Percentiles rank a stretch among this genome's conserved stretches.
These are phyloP conservation scores for Meloidogyne hapla DNA, from an alignment of 1,140 invertebrate species.

Conservation along the genomic window DNA sequence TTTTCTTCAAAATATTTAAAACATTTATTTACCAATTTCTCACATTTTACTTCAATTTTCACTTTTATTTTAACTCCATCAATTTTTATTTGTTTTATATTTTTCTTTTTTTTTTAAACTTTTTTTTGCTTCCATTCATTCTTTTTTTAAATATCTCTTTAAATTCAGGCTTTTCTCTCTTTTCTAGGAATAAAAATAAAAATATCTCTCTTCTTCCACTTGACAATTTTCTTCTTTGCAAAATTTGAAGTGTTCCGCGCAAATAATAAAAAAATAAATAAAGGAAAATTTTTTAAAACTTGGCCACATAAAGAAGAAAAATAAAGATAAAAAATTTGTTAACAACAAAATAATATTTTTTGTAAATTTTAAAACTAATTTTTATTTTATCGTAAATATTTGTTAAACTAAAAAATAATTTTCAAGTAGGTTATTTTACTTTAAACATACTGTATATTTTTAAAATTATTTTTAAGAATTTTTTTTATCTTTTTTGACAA, in stretches of 20 bases:
- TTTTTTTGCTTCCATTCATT: background rate
- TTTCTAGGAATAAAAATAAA: background rate
- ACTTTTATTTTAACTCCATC: background rate
- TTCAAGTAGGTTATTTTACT: too few species aligned
- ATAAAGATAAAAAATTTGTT: background rate
- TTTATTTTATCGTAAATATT: too few species aligned
- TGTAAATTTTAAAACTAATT: background rate
- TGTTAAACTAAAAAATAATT: too few species aligned
- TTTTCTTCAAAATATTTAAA: background rate
- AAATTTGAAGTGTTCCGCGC: background rate
- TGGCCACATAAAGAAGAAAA: background rate
- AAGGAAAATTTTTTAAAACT: background rate
- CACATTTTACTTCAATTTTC: background rate
- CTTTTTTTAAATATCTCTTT: background rate
- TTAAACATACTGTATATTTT: too few species aligned
- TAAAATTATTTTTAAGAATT: too few species aligned
- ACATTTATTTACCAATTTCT: background rate
- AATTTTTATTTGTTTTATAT: background rate
- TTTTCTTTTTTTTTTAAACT: background rate
- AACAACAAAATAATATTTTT: background rate
- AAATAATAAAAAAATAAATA: background rate
- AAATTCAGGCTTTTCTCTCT: background rate
- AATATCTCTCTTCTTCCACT: background rate
- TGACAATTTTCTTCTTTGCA: background rate
- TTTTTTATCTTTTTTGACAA: too few species aligned